Percentiles rank a stretch among this genome's conserved stretches.
Evolutionary conservation across 2,113 vertebrate species (phyloP).

Genomic region (Grammomys dolichurus): DNA sequence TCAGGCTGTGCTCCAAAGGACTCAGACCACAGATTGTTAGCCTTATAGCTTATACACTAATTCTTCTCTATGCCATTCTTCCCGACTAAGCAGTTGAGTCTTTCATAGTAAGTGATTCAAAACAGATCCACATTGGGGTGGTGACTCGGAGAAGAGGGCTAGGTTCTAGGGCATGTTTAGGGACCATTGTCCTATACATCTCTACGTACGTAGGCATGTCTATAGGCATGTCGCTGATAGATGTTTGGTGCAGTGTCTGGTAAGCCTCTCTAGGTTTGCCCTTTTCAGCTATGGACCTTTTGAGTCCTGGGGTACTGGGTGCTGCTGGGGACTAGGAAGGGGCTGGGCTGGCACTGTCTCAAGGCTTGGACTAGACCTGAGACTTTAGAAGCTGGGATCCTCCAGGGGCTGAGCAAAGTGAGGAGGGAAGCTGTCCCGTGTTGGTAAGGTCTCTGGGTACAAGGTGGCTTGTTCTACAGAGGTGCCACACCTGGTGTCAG

Average conservation of each 20-base stretch:
- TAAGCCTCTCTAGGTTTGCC: neutral
- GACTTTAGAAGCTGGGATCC: neutral
- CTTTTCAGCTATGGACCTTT: neutral
- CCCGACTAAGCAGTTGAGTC: fast-evolving
- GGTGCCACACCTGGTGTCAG: neutral
- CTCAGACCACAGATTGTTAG: fast-evolving
- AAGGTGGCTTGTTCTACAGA: neutral
- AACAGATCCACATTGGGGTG: fast-evolving
- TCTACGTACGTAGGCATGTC: too few relatives aligned
- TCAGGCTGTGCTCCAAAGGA: neutral
- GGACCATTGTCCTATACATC: neutral
- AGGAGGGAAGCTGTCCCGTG: neutral
- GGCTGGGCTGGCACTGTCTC: neutral
- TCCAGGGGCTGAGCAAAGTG: fast-evolving
- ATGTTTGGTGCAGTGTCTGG: neutral
- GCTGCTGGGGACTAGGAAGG: fast-evolving
- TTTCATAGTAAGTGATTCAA: fast-evolving
- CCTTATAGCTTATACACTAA: fast-evolving
- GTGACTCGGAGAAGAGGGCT: neutral
- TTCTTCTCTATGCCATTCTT: fast-evolving
- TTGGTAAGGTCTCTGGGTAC: neutral
- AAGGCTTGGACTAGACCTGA: neutral
- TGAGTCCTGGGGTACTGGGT: neutral
- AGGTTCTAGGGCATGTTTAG: neutral
- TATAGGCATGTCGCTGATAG: neutral